phyloP scores from a whole-genome alignment of 2,797 vertebrate genomes.

The Xyrichtys novacula region DNA sequence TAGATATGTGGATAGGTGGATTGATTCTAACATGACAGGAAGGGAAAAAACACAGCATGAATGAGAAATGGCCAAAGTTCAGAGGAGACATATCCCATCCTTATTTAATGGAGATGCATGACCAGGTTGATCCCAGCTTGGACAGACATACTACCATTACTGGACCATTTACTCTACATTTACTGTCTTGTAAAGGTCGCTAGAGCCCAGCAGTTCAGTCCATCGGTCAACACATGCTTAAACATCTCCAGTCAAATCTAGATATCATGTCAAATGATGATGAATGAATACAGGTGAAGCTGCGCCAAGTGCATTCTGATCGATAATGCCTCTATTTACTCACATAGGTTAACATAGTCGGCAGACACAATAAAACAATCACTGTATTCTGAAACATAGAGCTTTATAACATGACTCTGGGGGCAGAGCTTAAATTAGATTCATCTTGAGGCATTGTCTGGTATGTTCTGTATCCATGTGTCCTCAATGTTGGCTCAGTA shows the following conservation, averaged over 20 bases:
- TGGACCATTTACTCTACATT: conserved; percentile 42
- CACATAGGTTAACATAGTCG: conserved; percentile 3
- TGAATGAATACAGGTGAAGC: conserved; percentile 28
- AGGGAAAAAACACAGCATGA: neutral
- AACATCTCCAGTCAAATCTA: conserved; percentile 38
- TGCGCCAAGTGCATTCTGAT: conserved; percentile 38
- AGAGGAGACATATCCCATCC: conserved; percentile 13
- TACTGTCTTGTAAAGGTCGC: conserved; percentile 61
- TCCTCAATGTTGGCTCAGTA: neutral
- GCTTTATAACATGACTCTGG: neutral
- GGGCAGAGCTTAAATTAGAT: conserved; percentile 1
- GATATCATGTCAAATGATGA: conserved; percentile 50
- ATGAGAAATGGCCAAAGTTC: conserved; percentile 2
- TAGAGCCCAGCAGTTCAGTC: conserved; percentile 13
- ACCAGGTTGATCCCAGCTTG: conserved; percentile 27
- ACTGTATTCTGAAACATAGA: neutral
- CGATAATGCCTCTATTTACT: conserved; percentile 24
- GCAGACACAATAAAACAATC: conserved; percentile 4
- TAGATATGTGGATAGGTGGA: neutral
- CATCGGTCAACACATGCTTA: conserved; percentile 57
- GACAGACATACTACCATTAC: conserved; percentile 22
- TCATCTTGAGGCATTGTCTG: neutral
- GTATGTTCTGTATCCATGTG: neutral
- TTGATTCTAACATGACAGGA: neutral
- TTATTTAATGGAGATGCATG: conserved; percentile 51